Percentiles rank a stretch among this genome's conserved stretches.
These are phyloP conservation scores for Agrilus planipennis DNA, from an alignment of 1,140 invertebrate genomes.

Conservation along the genomic window DNA sequence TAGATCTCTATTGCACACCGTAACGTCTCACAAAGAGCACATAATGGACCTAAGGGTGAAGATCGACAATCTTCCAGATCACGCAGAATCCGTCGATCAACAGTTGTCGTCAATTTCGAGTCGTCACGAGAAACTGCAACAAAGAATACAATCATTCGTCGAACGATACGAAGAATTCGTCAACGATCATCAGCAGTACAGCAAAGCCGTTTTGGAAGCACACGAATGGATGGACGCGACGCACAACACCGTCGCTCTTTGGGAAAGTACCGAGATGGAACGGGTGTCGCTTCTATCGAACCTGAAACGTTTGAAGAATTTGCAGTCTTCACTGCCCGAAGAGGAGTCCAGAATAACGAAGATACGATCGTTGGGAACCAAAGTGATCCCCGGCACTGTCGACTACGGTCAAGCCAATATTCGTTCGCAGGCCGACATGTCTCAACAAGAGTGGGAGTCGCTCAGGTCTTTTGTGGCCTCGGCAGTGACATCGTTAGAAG, in stretches of 20 bases:
- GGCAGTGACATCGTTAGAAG: constrained; percentile 64
- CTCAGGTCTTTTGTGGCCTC: constrained; percentile 61
- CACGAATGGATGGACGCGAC: constrained; percentile 88
- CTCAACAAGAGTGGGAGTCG: constrained; percentile 84
- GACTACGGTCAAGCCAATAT: constrained; percentile 78
- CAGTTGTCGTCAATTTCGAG: constrained; percentile 45
- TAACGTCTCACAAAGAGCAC: constrained; percentile 76
- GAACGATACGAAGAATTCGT: constrained; percentile 82
- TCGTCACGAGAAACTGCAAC: constrained; percentile 51
- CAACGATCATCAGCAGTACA: constrained; percentile 84
- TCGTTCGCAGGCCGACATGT: constrained; percentile 70
- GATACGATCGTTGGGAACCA: constrained; percentile 70
- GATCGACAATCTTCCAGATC: constrained; percentile 60
- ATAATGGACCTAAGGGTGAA: constrained; percentile 71
- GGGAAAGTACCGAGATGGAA: constrained; percentile 79
- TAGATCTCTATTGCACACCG: constrained; percentile 70
- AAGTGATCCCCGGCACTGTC: constrained; percentile 80
- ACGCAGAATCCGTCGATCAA: constrained; percentile 49
- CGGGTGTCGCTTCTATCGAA: constrained; percentile 81
- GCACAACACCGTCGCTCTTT: constrained; percentile 70
- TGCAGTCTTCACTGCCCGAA: constrained; percentile 67
- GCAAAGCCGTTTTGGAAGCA: constrained; percentile 75
- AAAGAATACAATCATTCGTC: constrained; percentile 57
- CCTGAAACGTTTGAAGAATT: constrained; percentile 79
- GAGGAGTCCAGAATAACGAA: constrained; percentile 73